phyloP scores from a whole-genome alignment of 2,113 vertebrate species.

The Laticauda laticaudata region DNA sequence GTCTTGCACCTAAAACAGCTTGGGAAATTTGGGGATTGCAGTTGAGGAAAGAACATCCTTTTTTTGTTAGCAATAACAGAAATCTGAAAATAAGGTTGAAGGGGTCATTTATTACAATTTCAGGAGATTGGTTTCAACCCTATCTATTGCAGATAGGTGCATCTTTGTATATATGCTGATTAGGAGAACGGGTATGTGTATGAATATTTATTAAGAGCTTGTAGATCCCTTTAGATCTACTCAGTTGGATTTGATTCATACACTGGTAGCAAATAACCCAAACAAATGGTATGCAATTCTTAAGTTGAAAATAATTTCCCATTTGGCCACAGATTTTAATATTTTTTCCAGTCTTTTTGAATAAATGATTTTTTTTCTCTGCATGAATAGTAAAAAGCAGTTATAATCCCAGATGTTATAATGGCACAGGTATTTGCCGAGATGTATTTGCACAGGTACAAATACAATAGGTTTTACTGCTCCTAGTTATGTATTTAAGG shows the following conservation, averaged over 20 bases:
- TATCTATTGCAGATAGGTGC: background rate
- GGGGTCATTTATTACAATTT: background rate
- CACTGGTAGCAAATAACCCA: background rate
- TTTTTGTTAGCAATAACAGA: background rate
- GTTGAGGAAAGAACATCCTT: background rate
- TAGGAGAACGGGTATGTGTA: background rate
- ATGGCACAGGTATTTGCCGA: background rate
- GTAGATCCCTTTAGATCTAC: background rate
- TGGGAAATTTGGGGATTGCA: background rate
- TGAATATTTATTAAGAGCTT: background rate
- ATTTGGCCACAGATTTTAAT: conserved; percentile 40
- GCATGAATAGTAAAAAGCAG: conserved; percentile 55
- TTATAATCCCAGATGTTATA: background rate
- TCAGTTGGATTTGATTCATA: background rate
- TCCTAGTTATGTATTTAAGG: background rate
- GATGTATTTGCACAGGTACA: background rate
- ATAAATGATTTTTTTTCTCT: conserved; percentile 55
- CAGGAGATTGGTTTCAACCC: background rate
- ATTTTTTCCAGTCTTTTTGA: conserved; percentile 40
- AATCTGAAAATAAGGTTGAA: background rate
- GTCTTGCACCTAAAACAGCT: background rate
- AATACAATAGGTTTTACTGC: background rate
- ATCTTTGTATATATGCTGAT: background rate
- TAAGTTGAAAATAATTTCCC: background rate
- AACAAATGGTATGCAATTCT: background rate